Evolutionary conservation across 2,113 vertebrate species (phyloP).

Genomic region (Ginglymostoma cirratum): DNA sequence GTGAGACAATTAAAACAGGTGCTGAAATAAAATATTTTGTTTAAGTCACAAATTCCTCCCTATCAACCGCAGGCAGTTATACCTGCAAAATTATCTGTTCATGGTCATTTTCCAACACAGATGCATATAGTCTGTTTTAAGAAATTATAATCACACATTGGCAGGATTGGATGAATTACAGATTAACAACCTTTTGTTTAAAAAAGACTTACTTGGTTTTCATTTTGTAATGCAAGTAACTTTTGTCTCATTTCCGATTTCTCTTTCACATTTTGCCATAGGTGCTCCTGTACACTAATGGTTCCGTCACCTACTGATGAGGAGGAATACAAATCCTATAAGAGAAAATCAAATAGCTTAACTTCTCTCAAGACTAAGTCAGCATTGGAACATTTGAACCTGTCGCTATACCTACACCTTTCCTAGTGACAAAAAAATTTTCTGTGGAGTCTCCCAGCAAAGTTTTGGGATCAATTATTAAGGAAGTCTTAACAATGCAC

Average conservation of each 20-base stretch:
- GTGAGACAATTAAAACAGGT: background rate
- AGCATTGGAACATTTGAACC: background rate
- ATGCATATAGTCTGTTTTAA: background rate
- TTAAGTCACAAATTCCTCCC: background rate
- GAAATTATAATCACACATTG: no score
- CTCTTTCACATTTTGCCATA: background rate
- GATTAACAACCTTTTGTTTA: background rate
- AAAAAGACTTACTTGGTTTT: constrained; percentile 27
- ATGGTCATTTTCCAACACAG: background rate
- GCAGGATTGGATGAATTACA: background rate
- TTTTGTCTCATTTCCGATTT: constrained; percentile 3
- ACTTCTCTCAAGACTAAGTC: background rate
- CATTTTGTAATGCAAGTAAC: background rate
- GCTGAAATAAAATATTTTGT: background rate
- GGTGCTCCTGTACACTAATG: background rate
- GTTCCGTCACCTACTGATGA: background rate
- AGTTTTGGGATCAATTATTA: no score
- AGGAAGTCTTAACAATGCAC: no score
- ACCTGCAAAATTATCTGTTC: background rate
- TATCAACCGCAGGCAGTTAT: background rate
- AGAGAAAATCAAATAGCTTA: background rate
- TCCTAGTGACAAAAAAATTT: background rate
- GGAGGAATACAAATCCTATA: background rate
- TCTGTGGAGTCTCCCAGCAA: background rate
- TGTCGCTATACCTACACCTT: background rate